These are phyloP conservation scores for Nibea albiflora DNA, from an alignment of 2,113 vertebrate species.

Conservation along the genomic window DNA sequence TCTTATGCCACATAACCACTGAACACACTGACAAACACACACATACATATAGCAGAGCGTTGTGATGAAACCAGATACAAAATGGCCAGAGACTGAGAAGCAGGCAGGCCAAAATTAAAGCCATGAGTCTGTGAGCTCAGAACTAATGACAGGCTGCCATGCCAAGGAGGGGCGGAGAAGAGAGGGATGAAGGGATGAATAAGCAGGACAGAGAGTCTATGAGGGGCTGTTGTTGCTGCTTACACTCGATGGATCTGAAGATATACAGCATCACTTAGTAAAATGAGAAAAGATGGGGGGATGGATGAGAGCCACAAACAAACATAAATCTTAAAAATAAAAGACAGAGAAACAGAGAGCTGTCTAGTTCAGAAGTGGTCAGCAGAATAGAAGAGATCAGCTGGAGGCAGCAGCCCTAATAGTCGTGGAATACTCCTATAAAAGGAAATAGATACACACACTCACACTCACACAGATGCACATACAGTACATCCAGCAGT, in stretches of 20 bases:
- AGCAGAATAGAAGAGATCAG: conserved; percentile 52
- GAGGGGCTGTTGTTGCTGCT: conserved; percentile 46
- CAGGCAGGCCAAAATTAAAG: conserved; percentile 68
- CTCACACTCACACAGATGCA: not conserved
- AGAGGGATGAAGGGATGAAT: conserved; percentile 50
- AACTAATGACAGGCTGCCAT: conserved; percentile 74
- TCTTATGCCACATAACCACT: not conserved
- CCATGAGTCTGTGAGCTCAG: conserved; percentile 66
- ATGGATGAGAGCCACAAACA: conserved; percentile 20
- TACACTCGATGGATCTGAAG: conserved; percentile 45
- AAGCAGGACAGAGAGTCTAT: conserved; percentile 45
- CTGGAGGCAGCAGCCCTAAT: conserved; percentile 55
- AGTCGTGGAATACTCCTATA: conserved; percentile 54
- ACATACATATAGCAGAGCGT: not conserved
- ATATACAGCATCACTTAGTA: conserved; percentile 41
- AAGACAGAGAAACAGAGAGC: conserved; percentile 14
- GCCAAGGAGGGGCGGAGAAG: conserved; percentile 61
- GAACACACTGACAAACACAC: not conserved
- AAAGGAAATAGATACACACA: conserved; percentile 38
- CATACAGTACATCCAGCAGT: conserved; percentile 46
- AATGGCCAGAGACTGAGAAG: conserved; percentile 45
- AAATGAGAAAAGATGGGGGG: conserved; percentile 40
- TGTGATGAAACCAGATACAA: conserved; percentile 48
- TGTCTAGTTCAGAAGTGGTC: conserved; percentile 24
- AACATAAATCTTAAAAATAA: not conserved